Evolutionary conservation across 2,113 vertebrate genomes (phyloP), one percentile per base, ranked within the genome.

Genomic region (Ochotona princeps): DNA sequence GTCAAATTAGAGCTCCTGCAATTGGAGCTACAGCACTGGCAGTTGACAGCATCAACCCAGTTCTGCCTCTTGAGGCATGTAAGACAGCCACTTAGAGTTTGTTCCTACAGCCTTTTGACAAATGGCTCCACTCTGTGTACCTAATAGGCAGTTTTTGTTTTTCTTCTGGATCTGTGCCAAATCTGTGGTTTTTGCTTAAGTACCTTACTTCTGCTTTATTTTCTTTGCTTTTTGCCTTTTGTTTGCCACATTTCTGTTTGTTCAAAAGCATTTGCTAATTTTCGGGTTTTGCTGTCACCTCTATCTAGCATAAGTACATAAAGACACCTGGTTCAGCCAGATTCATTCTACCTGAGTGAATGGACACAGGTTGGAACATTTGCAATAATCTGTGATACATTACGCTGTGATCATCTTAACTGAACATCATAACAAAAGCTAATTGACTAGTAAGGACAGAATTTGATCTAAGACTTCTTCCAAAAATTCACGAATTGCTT

Each of bases 1-100:
- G 86, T 94, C 93, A 96, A 75, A 88, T 95, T 92, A 83, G 94
- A 96, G 38, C 74, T 93, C 94, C 89, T 73, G 63, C 32, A 8
- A 17, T 15, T 9, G 57, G 79, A 88, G 86, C 70, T 75, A 1
- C 96, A 84, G 47, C n/a, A 11, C 54, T 25, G 63, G 80, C 49
- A 70, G 51, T 35, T 94, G 94, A 88, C 87, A 95, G 93, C 54
- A 51, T 69, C 12, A 54, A 35, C 15, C 75, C 30, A 4, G 1
- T 72, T 94, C 84, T 96, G 82, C 79, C 88, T 93, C 91, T 91
- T 85, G 91, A 96, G 94, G 88, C 83, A 82, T n/a, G 38, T 47
- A 82, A 96, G 91, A 87, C 86, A 86, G 88, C 85, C 13, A 80
- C 63, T 84, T 94, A 80, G 88, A 74, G 76, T 35, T 92, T 91